Evolutionary conservation across 2,113 vertebrate genomes (phyloP).

Genomic region (Donacobius atricapilla): DNA sequence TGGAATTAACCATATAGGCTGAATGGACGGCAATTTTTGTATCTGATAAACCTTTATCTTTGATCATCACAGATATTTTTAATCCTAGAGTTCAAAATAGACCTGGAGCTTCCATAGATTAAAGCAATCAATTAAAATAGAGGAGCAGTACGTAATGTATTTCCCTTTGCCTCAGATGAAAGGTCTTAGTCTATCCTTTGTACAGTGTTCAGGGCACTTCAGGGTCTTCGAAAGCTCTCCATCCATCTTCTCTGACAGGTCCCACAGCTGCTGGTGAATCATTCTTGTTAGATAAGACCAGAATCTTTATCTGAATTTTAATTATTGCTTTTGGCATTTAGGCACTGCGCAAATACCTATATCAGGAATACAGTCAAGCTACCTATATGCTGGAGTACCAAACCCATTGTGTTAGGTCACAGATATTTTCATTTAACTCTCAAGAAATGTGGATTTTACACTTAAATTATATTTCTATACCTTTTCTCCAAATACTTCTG

Average conservation of each 20-base stretch:
- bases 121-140: neutral
- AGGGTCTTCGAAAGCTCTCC: conserved; percentile 26
- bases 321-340: conserved; percentile 36
- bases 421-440: neutral
- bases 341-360: neutral
- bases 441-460: neutral
- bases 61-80: conserved; percentile 7
- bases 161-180: conserved; percentile 33
- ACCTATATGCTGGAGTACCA: neutral
- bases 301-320: conserved; percentile 34
- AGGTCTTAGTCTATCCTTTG: conserved; percentile 22
- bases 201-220: neutral
- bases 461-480: neutral
- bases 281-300: conserved; percentile 22
- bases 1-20: neutral
- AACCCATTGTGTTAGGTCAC: neutral
- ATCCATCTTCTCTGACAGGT: conserved; percentile 49
- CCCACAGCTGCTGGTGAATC: conserved; percentile 17
- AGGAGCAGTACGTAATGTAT: neutral
- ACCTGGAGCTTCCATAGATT: neutral
- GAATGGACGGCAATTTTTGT: neutral
- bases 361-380: neutral
- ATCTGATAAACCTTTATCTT: neutral
- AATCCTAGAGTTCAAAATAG: neutral
- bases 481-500: neutral